Evolutionary conservation across 1,140 invertebrate genomes (phyloP).

Genomic region (Aphelinus atriplicis): DNA sequence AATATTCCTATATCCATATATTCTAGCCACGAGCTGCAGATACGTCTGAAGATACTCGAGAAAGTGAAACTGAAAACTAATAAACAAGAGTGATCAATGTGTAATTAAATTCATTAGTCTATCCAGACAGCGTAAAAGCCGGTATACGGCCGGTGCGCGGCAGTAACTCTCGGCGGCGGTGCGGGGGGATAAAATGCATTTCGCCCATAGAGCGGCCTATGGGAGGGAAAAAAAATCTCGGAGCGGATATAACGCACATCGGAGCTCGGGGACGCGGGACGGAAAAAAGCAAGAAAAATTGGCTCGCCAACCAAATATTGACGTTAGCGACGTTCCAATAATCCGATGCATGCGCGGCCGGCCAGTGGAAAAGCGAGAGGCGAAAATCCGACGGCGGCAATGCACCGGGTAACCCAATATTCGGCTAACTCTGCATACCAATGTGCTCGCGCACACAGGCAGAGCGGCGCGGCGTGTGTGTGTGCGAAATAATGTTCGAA

Average conservation of each 20-base stretch:
- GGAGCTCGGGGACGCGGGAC: too few species aligned
- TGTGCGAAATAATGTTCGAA: constrained; percentile 34
- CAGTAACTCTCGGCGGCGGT: neutral
- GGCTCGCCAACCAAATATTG: constrained; percentile 42
- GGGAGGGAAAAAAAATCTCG: too few species aligned
- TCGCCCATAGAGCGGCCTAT: neutral
- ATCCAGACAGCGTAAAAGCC: too few species aligned
- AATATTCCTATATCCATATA: too few species aligned
- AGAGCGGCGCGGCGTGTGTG: neutral
- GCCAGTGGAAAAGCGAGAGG: neutral
- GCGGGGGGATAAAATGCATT: constrained; percentile 4
- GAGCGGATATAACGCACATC: too few species aligned
- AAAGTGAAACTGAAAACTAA: too few species aligned
- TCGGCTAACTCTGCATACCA: neutral
- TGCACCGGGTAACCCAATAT: constrained; percentile 33
- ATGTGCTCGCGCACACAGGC: neutral
- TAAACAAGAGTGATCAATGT: too few species aligned
- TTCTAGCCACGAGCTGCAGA: too few species aligned
- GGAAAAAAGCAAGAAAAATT: constrained; percentile 33
- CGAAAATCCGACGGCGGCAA: constrained; percentile 25
- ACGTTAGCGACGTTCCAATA: constrained; percentile 37
- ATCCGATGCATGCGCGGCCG: constrained; percentile 35
- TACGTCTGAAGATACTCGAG: too few species aligned
- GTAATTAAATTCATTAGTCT: too few species aligned
- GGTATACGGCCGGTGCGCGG: too few species aligned